These are phyloP conservation scores for Acrocephalus kingi DNA, from an alignment of 2,113 vertebrate species.

Conservation along the genomic window DNA sequence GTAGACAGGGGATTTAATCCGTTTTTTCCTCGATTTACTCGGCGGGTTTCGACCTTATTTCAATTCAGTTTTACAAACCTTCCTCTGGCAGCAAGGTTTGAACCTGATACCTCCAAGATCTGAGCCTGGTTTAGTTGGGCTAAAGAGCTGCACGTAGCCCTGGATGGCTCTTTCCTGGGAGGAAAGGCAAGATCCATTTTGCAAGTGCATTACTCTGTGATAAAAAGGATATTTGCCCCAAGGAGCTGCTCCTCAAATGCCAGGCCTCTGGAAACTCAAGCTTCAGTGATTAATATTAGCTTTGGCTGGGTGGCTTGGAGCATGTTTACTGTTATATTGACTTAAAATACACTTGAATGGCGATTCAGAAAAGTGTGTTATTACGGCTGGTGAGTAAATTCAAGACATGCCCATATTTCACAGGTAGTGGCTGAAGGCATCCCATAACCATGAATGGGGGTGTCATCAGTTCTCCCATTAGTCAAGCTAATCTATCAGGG, in stretches of 20 bases:
- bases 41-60: not conserved
- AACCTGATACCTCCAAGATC: not conserved
- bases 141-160: not conserved
- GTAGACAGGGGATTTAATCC: not conserved
- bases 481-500: not conserved
- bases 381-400: not conserved
- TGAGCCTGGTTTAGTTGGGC: not conserved
- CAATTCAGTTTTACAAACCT: not conserved
- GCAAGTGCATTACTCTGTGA: not conserved
- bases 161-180: not conserved
- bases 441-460: not conserved
- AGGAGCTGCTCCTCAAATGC: not conserved
- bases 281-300: not conserved
- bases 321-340: not conserved
- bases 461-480: not conserved
- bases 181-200: not conserved
- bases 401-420: not conserved
- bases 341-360: not conserved
- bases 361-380: not conserved
- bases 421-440: not conserved
- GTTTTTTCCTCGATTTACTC: not conserved
- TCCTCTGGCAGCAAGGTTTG: not conserved
- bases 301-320: not conserved
- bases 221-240: not conserved
- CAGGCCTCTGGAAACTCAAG: not conserved